Base-by-base conservation (phyloP, 2,888 invertebrate species). In the Theretra japonica region DNA sequence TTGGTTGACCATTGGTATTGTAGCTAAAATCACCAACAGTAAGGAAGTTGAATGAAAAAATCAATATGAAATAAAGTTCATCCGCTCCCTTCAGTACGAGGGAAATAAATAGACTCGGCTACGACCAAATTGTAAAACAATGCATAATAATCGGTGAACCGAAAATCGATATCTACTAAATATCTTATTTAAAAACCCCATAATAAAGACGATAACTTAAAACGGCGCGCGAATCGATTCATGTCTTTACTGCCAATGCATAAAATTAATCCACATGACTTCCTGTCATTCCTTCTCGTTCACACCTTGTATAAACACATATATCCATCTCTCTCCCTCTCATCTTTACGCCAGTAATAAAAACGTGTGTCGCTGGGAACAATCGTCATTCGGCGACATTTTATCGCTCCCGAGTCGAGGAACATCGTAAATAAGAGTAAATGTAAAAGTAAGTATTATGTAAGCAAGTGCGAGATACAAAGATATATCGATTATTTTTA, bases 191-290 rank as follows among this genome's bases (percentile, higher is more conserved):
- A 41, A 41, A 41, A 41, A 41, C 15, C 2, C 41, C 41, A 15
- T 41, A 41, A 41, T 41, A 41, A 41, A 41, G 41, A 41, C 41
- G n/a, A 53, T 53, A 53, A 53, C 53, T 53, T 53, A 53, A 53
- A 53, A 7, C 62, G 11, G 15, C 15, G 30, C 5, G 19, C 21
- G 21, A 6, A 62, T 41, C 62, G 33, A 62, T 41, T 62, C 21
- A 30, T 33, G 60, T n/a, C 30, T 48, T 65, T 65, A 65, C 65
- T n/a, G 33, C 60, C 60, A 65, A 48, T 48, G 65, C 65, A 65
- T 65, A 65, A 65, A 65, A 48, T 65, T 65, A 65, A 65, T 65
- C 65, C 65, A 23, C 23, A 65, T 48, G 65, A 65, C 65, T 65
- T 65, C 48, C 48, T 65, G 19, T 25, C 5, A 2, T 6, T 17